Conservation (phyloP, 1,140 invertebrate genomes). For the Ruditapes philippinarum region DNA sequence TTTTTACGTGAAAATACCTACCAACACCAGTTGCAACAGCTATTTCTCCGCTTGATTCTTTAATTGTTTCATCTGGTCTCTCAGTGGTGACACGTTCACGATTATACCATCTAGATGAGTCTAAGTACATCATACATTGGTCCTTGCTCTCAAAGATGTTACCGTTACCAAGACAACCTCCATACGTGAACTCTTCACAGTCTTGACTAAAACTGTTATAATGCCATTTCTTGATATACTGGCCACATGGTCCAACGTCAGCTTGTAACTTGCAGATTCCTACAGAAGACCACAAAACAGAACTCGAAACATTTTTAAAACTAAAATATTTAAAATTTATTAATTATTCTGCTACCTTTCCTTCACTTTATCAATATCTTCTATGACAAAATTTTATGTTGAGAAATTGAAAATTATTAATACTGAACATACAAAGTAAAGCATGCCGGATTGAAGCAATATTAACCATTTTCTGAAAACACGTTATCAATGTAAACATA, state of each 20-base stretch:
- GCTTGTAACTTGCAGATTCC: constrained; percentile 86
- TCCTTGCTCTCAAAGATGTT: constrained; percentile 71
- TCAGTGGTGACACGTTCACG: constrained; percentile 89
- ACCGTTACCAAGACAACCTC: constrained; percentile 76
- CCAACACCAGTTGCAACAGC: constrained; percentile 26
- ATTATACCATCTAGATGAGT: constrained; percentile 74
- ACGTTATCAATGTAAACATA: too few species aligned
- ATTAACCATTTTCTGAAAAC: too few species aligned
- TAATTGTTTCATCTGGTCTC: background rate
- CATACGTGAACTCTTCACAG: constrained; percentile 76
- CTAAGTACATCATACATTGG: constrained; percentile 73
- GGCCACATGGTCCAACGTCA: constrained; percentile 89
- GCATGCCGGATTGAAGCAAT: too few species aligned
- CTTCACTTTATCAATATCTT: too few species aligned
- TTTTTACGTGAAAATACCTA: too few species aligned
- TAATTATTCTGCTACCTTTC: too few species aligned
- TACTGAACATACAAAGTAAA: too few species aligned
- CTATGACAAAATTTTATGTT: too few species aligned
- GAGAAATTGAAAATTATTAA: too few species aligned
- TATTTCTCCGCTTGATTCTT: constrained; percentile 28
- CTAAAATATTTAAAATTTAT: too few species aligned
- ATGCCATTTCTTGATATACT: constrained; percentile 84
- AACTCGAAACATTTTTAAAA: too few species aligned
- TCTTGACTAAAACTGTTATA: constrained; percentile 66
- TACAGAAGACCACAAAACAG: too few species aligned